Evolutionary conservation across 2,888 invertebrate genomes (phyloP), one percentile per base, ranked within the genome.

Genomic region (Molanna angustata): DNA sequence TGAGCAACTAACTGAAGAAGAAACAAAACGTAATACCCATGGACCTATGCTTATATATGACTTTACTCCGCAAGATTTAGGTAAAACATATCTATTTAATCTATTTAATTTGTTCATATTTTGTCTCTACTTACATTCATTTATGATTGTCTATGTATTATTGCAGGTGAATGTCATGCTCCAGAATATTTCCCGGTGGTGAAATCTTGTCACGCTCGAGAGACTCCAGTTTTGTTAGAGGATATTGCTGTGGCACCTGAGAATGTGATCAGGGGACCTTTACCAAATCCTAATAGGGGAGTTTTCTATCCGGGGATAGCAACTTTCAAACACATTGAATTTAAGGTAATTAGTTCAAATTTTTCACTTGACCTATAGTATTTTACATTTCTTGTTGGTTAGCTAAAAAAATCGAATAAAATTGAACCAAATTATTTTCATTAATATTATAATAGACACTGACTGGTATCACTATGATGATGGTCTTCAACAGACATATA

Each of bases 231-330:
- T 1, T 72, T 70, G 64, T 70, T 82, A 1, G 70, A 79, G 0
- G 84, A 85, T 22, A 69, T 88, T 14, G 67, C 78, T 1, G 78
- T 89, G 11, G 76, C 83, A 0, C 64, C 61, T 4, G 69, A 74
- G 0, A 71, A 80, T 61, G 69, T 94, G 16, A 72, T 82, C 2
- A 82, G 85, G 54, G 92, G 93, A 4, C 75, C 90, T 56, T 78
- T 86, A 65, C 82, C 84, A 0, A 85, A 84, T 49, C 85, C 84
- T 0, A 73, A 77, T 52, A 69, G 83, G 22, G 83, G 88, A 63
- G 78, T 87, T 45, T 84, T 87, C 66, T 91, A 86, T 70, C 89
- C 91, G 1, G 97, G 97, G 7, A 98, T 98, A 69, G 96, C 97
- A 0, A 94, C 94, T 0, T 80, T 96, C 71, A 86, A 86, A 61